phyloP scores from a whole-genome alignment of 2,888 invertebrate genomes.

The Drosophila affinis region DNA sequence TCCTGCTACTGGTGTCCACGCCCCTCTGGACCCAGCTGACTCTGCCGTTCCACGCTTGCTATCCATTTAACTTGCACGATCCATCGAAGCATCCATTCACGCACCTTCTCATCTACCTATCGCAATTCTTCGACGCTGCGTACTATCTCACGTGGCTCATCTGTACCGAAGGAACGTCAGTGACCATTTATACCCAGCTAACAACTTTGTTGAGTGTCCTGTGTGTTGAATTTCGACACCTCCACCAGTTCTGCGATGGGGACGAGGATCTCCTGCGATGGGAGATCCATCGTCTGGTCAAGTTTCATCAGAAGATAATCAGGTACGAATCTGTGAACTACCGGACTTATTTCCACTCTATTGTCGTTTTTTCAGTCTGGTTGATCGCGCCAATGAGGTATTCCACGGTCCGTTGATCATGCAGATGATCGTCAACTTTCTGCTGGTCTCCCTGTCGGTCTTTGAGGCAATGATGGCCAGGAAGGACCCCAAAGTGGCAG shows the following conservation, averaged over 20 bases:
- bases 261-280: constrained; percentile 8
- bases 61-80: constrained; percentile 46
- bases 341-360: too few relatives aligned
- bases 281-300: constrained; percentile 20
- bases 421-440: constrained; percentile 45
- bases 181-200: constrained; percentile 38
- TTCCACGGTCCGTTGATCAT: constrained; percentile 44
- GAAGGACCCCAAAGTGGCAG: constrained; percentile 39
- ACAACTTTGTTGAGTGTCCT: constrained; percentile 34
- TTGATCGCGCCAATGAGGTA: constrained; percentile 33
- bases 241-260: neutral
- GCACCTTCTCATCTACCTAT: constrained; percentile 21
- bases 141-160: constrained; percentile 28
- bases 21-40: constrained; percentile 46
- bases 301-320: constrained; percentile 51
- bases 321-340: constrained; percentile 13
- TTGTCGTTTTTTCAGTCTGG: constrained; percentile 17
- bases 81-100: constrained; percentile 28
- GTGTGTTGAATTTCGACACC: constrained; percentile 35
- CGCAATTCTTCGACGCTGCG: constrained; percentile 6
- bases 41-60: constrained; percentile 44
- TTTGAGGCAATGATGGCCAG: constrained; percentile 41
- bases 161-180: constrained; percentile 14
- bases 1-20: constrained; percentile 10
- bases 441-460: constrained; percentile 50